These are phyloP conservation scores for Eunapius fragilis DNA, from an alignment of 37 sponge, comb jelly and placozoan genomes.

Conservation along the genomic window DNA sequence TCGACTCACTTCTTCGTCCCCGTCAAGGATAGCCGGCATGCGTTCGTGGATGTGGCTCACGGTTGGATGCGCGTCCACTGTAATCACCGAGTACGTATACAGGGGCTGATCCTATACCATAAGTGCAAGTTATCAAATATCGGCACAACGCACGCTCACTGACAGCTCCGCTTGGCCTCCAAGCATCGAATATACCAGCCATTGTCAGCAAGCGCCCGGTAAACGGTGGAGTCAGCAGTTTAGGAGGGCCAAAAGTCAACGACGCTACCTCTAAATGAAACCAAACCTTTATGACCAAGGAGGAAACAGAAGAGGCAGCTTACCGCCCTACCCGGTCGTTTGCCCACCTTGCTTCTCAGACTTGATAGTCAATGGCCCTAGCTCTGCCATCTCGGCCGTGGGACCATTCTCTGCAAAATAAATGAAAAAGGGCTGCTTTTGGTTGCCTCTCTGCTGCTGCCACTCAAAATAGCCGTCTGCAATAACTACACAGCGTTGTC, in stretches of 20 bases:
- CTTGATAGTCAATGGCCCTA: not conserved
- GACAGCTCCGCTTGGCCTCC: conserved; percentile 35
- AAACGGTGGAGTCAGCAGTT: not conserved
- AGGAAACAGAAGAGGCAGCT: not conserved
- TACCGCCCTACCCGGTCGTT: not conserved
- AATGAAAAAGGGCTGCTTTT: conserved; percentile 81
- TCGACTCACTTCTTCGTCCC: conserved; percentile 59
- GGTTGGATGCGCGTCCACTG: conserved; percentile 70
- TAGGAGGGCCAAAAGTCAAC: not conserved
- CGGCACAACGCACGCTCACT: not conserved
- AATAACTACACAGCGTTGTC: conserved; percentile 87
- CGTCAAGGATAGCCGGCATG: conserved; percentile 92
- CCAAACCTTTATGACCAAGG: too few species aligned
- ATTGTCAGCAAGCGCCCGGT: conserved; percentile 78
- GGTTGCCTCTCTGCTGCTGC: conserved; percentile 39
- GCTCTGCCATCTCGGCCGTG: conserved; percentile 31
- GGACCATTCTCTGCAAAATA: conserved; percentile 46
- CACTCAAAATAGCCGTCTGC: conserved; percentile 88
- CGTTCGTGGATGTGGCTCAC: conserved; percentile 81
- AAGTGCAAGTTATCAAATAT: not conserved
- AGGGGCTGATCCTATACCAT: conserved; percentile 48
- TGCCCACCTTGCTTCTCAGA: conserved; percentile 10
- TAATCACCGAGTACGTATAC: conserved; percentile 85
- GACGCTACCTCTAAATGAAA: not conserved
- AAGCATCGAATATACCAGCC: conserved; percentile 90